phyloP scores from a whole-genome alignment of 1,140 invertebrate genomes.

The Drosophila varians region DNA sequence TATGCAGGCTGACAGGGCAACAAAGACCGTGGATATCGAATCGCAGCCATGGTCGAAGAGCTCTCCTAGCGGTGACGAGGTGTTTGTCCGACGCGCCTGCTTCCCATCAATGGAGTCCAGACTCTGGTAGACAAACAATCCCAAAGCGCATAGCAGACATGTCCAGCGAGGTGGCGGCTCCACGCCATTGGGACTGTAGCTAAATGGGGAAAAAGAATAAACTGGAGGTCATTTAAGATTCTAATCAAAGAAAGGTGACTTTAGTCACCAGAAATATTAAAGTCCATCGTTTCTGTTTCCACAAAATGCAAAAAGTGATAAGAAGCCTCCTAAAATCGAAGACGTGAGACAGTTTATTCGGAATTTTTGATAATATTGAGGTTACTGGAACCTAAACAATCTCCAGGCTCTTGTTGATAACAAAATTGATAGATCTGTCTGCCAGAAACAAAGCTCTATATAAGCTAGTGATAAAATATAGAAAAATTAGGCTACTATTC shows the following conservation, averaged over 20 bases:
- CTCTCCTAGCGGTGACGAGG: slow-evolving; percentile 97
- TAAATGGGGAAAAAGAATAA: slow-evolving; percentile 48
- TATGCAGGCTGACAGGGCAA: slow-evolving; percentile 96
- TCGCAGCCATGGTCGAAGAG: slow-evolving; percentile 99
- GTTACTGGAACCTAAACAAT: too few species aligned
- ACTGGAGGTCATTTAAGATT: not conserved
- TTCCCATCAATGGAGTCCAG: slow-evolving; percentile 99
- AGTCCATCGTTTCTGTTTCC: not conserved
- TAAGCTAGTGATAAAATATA: not conserved
- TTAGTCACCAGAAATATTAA: too few species aligned
- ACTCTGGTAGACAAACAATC: slow-evolving; percentile 99
- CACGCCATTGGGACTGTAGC: slow-evolving; percentile 87
- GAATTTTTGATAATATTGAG: too few species aligned
- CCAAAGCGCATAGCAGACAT: slow-evolving; percentile 95
- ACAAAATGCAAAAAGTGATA: not conserved
- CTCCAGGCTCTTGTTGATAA: not conserved
- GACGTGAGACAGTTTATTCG: not conserved
- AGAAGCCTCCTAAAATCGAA: not conserved
- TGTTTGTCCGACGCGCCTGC: slow-evolving; percentile 97
- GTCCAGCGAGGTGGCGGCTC: slow-evolving; percentile 95
- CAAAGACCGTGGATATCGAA: slow-evolving; percentile 98
- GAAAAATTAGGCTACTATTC: slow-evolving; percentile 4
- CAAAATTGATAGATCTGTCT: not conserved
- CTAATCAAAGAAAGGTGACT: not conserved
- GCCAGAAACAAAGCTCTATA: too few species aligned